Conservation (phyloP, 2,888 invertebrate species). For the Leucophenga montana region DNA sequence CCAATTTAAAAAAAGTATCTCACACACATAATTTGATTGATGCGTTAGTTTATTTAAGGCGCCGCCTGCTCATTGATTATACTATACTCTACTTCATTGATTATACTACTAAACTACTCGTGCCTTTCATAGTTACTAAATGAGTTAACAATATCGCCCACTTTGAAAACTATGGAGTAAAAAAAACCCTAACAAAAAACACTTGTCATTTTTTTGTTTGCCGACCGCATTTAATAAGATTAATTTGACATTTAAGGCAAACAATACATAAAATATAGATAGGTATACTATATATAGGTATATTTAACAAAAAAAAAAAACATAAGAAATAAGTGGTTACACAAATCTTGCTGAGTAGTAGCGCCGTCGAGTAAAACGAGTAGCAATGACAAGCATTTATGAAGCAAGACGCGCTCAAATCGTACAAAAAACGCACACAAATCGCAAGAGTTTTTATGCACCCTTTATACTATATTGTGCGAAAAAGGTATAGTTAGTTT, state of each 20-base stretch:
- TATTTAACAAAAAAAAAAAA: too few relatives aligned
- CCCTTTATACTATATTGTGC: too few relatives aligned
- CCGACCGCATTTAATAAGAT: conserved; percentile 17
- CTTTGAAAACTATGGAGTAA: background rate
- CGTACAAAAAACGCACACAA: background rate
- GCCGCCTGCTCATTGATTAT: too few relatives aligned
- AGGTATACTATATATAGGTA: too few relatives aligned
- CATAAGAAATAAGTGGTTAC: background rate
- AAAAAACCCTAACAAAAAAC: conserved; percentile 3
- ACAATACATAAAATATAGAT: background rate
- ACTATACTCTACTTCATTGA: background rate
- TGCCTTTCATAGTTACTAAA: conserved; percentile 1
- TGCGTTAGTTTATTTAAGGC: background rate
- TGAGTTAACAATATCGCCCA: background rate
- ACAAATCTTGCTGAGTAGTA: conserved; percentile 16
- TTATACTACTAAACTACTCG: background rate
- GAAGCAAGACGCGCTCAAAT: background rate
- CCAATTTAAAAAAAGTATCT: background rate
- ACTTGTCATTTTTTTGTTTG: background rate
- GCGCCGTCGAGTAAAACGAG: background rate
- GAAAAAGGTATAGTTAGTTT: too few relatives aligned
- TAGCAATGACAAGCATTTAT: background rate
- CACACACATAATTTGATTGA: conserved; percentile 11
- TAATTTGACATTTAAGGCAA: conserved; percentile 18
- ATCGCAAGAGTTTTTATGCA: background rate